Conservation (phyloP, 2,113 vertebrate species). For the Petromus typicus region DNA sequence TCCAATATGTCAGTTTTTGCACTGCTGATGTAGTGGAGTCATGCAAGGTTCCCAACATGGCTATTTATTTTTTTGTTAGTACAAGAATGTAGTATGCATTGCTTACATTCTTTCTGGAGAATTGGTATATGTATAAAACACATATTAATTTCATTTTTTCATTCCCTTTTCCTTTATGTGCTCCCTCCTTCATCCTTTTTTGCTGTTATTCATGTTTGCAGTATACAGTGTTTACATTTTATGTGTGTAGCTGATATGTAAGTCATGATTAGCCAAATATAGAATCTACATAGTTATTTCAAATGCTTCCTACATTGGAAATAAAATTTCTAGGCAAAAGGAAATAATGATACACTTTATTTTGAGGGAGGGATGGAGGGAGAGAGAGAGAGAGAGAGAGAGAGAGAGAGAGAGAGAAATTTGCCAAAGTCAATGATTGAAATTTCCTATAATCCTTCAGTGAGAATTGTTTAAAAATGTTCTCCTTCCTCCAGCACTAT, state of each 20-base stretch:
- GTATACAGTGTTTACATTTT: background rate
- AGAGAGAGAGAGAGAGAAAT: background rate
- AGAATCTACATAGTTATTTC: conserved; percentile 77
- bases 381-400: no score
- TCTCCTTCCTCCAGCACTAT: conserved; percentile 38
- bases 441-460: conserved; percentile 70
- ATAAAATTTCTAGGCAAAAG: conserved; percentile 78
- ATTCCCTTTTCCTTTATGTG: background rate
- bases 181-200: background rate
- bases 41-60: no score
- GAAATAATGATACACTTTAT: conserved; percentile 68
- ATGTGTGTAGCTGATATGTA: background rate
- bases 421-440: conserved; percentile 73
- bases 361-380: background rate
- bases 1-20: conserved; percentile 66
- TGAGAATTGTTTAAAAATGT: conserved; percentile 58
- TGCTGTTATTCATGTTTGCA: background rate
- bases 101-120: background rate
- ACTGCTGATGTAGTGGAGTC: no score
- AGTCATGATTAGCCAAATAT: conserved; percentile 83
- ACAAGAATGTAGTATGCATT: background rate
- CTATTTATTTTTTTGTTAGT: background rate
- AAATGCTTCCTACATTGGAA: conserved; percentile 74
- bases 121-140: background rate
- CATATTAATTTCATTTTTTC: background rate